Base-by-base conservation (phyloP, 2,888 invertebrate genomes). In the Stomorhina lunata region DNA sequence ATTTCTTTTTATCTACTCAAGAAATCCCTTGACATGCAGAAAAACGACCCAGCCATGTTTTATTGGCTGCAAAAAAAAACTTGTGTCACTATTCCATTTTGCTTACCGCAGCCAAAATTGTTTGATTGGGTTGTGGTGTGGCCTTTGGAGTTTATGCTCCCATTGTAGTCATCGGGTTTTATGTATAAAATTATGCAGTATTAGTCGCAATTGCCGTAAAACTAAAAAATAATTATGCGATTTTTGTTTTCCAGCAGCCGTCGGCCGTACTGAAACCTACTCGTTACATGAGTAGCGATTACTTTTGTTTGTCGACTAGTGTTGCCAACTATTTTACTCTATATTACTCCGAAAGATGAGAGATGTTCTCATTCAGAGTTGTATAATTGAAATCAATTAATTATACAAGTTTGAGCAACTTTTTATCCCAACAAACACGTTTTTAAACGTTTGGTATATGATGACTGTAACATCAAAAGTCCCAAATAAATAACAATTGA, bases 151-250 rank as follows among this genome's bases (percentile, higher is more conserved):
- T 71, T 59, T 75, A 79, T 53, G 45, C 78, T 82, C 71, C 61
- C 82, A 82, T 82, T 72, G 61, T 40, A 34, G 71, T 32, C 45
- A 53, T 79, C 45, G 22, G 5, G 45, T 59, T 34, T 61, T 45
- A 34, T 20, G 15, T 29, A 66, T 45, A 37, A 68, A 66, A 65
- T 45, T 75, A 61, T 71, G 75, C 25, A 66, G 53, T 75, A 55
- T 76, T 79, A 61, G 53, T 76, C 65, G 71, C 82, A 76, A 66
- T 76, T 69, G 79, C 61, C 79, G 75, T 76, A 76, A 71, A 82
- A 82, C 79, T 82, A 66, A 79, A 72, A 73, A 65, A n/a, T n/a
- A 75, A 71, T 59, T 82, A 75, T 79, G 75, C 71, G 82, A 82
- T 76, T 81, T 78, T 75, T 71, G 66, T 75, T 71, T 82, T 82